Evolutionary conservation across 2,888 invertebrate species (phyloP).

Genomic region (Asteroscopus sphinx): DNA sequence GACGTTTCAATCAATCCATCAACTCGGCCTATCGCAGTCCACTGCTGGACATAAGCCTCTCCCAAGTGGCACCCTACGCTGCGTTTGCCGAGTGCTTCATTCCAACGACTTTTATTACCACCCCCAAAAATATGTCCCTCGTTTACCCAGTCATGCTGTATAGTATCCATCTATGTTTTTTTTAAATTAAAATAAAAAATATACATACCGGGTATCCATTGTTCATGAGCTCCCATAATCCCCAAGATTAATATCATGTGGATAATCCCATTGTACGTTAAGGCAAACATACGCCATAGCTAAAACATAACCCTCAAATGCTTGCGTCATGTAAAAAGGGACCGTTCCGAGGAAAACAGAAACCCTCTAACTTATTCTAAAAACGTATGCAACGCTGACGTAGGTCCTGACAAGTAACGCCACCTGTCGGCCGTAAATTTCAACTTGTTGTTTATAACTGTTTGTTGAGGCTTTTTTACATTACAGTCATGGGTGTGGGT

Average conservation of each 20-base stretch:
- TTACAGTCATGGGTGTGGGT: too few relatives aligned
- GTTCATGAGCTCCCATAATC: not conserved
- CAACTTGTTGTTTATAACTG: conserved; percentile 5
- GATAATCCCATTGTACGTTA: conserved; percentile 8
- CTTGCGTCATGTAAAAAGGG: not conserved
- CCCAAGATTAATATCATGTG: conserved; percentile 6
- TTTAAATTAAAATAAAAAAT: not conserved
- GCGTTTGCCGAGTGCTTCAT: too few relatives aligned
- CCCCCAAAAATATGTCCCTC: too few relatives aligned
- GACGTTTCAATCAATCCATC: too few relatives aligned
- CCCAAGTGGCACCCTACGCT: too few relatives aligned
- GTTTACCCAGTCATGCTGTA: too few relatives aligned
- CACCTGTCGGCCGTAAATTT: conserved; percentile 2
- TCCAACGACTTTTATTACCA: too few relatives aligned
- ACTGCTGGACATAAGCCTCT: too few relatives aligned
- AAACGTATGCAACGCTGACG: conserved; percentile 11
- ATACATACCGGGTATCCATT: not conserved
- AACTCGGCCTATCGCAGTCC: too few relatives aligned
- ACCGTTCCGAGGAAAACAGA: not conserved
- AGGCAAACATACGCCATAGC: conserved; percentile 1
- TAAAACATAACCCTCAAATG: not conserved
- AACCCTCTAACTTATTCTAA: not conserved
- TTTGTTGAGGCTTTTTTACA: not conserved
- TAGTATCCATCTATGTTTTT: too few relatives aligned
- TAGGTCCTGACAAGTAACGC: not conserved